Evolutionary conservation across 1,140 invertebrate genomes (phyloP).

Genomic region (Lordiphosa stackelbergi): DNA sequence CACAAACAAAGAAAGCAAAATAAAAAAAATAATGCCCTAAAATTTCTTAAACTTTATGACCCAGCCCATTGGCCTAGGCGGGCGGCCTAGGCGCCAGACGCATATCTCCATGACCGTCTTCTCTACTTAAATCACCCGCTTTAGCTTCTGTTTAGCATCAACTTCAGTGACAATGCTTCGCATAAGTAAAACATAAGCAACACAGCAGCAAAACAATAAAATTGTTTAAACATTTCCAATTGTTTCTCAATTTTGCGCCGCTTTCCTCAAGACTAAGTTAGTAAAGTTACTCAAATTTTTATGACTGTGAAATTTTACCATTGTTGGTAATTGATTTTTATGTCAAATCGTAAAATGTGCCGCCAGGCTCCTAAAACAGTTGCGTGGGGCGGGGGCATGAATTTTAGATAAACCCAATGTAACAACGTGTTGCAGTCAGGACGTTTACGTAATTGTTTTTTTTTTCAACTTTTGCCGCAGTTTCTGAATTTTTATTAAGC

Average conservation of each 20-base stretch:
- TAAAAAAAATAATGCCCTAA: conserved; percentile 38
- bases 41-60: conserved; percentile 42
- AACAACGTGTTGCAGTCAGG: conserved; percentile 57
- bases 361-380: background rate
- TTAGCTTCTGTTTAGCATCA: conserved; percentile 22
- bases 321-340: conserved; percentile 75
- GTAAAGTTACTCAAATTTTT: conserved; percentile 60
- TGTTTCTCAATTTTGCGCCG: conserved; percentile 58
- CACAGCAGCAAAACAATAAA: conserved; percentile 48
- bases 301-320: conserved; percentile 69
- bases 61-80: conserved; percentile 7
- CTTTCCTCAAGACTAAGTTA: conserved; percentile 8
- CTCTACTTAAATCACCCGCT: conserved; percentile 18
- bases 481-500: conserved; percentile 67
- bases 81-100: conserved; percentile 22
- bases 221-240: conserved; percentile 63
- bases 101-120: conserved; percentile 1
- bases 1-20: conserved; percentile 13
- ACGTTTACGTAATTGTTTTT: conserved; percentile 69
- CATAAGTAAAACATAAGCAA: conserved; percentile 44
- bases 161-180: background rate
- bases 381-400: conserved; percentile 36
- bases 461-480: conserved; percentile 21
- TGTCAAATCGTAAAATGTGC: conserved; percentile 69
- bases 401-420: conserved; percentile 63